These are phyloP conservation scores for Eumacrocentrus americanus DNA, from an alignment of 2,888 invertebrate genomes.

Conservation along the genomic window DNA sequence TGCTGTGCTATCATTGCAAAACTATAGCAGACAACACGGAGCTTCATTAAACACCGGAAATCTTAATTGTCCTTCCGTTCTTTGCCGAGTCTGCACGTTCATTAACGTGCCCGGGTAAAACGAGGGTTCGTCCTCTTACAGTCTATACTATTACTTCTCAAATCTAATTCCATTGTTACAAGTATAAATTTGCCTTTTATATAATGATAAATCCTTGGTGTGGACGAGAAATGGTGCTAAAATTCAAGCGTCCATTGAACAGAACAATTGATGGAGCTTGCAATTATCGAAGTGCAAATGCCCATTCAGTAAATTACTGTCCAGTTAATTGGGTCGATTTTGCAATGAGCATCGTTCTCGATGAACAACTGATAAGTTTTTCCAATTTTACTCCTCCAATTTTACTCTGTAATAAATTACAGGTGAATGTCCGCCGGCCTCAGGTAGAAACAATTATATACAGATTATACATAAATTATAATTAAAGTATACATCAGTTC, in stretches of 20 bases:
- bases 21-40: background rate
- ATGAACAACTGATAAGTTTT: no score
- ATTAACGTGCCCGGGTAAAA: slow-evolving; percentile 14
- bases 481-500: no score
- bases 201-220: slow-evolving; percentile 7
- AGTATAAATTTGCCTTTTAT: background rate
- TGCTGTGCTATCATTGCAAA: background rate
- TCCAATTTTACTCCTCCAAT: no score
- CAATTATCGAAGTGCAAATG: slow-evolving; percentile 4
- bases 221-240: no score
- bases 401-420: no score
- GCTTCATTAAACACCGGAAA: slow-evolving; percentile 26
- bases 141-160: background rate
- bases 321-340: slow-evolving; percentile 1
- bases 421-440: no score
- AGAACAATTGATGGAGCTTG: background rate
- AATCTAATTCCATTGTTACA: slow-evolving; percentile 6
- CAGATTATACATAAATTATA: no score
- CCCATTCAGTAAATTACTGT: slow-evolving; percentile 6
- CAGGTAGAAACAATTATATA: no score
- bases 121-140: no score
- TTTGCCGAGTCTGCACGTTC: slow-evolving; percentile 19
- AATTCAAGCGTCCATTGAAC: background rate
- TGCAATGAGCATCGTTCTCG: no score
- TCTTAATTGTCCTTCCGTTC: slow-evolving; percentile 24